Evolutionary conservation across 1,140 invertebrate species (phyloP).

Genomic region (Rhagoletis pomonella): DNA sequence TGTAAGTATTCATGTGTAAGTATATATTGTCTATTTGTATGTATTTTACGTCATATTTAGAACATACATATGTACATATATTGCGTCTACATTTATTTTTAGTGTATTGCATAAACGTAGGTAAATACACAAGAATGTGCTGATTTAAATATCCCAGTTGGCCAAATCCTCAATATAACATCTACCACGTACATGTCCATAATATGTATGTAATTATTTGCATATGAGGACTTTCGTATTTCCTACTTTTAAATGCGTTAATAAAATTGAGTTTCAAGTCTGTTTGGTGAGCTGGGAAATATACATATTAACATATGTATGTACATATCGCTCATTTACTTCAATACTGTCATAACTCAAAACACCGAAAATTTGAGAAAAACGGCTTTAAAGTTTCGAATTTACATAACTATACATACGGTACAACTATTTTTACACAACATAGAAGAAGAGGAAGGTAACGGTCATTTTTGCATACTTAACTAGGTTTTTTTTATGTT

Average conservation of each 20-base stretch:
- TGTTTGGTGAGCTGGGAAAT: not conserved
- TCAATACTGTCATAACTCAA: too few relatives aligned
- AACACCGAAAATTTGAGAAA: too few relatives aligned
- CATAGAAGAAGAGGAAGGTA: too few relatives aligned
- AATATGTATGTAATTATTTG: not conserved
- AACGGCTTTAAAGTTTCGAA: too few relatives aligned
- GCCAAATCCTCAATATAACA: not conserved
- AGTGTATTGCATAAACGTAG: slow-evolving; percentile 47
- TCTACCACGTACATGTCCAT: not conserved
- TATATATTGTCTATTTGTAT: not conserved
- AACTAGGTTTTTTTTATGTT: too few relatives aligned
- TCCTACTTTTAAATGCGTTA: too few relatives aligned
- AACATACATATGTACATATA: slow-evolving; percentile 7
- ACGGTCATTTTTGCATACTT: too few relatives aligned
- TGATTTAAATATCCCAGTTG: slow-evolving; percentile 39
- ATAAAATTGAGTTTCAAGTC: not conserved
- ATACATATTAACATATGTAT: not conserved
- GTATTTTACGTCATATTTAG: slow-evolving; percentile 41
- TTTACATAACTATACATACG: not conserved
- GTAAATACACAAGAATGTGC: not conserved
- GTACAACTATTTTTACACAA: too few relatives aligned
- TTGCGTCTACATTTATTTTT: slow-evolving; percentile 26
- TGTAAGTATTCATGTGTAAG: not conserved
- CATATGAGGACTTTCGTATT: too few relatives aligned
- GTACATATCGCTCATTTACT: not conserved